Evolutionary conservation across 2,797 vertebrate species (phyloP), one percentile per base, ranked within the genome.

Genomic region (Eupleurogrammus muticus): DNA sequence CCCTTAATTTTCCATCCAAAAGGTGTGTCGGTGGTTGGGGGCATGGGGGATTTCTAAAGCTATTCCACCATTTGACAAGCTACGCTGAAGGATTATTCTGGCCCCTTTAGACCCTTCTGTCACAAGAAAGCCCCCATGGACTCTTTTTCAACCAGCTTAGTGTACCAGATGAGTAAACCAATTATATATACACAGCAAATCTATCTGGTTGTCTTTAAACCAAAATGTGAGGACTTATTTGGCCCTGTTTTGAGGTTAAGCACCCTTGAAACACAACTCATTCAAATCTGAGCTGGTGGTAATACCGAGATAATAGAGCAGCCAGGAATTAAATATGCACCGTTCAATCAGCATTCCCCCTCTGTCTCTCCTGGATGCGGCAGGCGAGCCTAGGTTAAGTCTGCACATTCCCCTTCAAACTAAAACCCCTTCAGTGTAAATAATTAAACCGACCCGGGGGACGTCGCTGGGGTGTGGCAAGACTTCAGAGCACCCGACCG

Each of bases 341-440:
- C 3, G 16, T 65, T 83, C 77, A 75, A 84, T 86, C 72, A 66
- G 64, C 69, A 75, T 84, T 86, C 75, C 57, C 40, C 61, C 70
- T 73, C 80, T 10, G 46, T 60, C 70, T 82, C 54, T 19, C 23
- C 72, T 42, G 34, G 74, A 76, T 82, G 77, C 50, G 0, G 76
- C 60, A 28, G 23, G 53, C 58, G 81, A 70, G 75, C 82, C 72
- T 83, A 38, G n/a, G 62, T 76, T 73, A 85, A 83, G 83, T 90
- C 87, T 84, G 86, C 87, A 85, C 73, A 80, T 89, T 89, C 85
- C 58, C 58, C 64, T 58, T 86, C 66, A 62, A 85, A 80, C 77
- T 63, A 61, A 79, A 81, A 56, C 72, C 40, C 67, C 75, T 32
- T 54, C 81, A 76, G 81, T 80, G 80, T 90, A 77, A 90, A 89